Evolutionary conservation across 2,797 vertebrate species (phyloP).

Genomic region (Bucorvus abyssinicus): DNA sequence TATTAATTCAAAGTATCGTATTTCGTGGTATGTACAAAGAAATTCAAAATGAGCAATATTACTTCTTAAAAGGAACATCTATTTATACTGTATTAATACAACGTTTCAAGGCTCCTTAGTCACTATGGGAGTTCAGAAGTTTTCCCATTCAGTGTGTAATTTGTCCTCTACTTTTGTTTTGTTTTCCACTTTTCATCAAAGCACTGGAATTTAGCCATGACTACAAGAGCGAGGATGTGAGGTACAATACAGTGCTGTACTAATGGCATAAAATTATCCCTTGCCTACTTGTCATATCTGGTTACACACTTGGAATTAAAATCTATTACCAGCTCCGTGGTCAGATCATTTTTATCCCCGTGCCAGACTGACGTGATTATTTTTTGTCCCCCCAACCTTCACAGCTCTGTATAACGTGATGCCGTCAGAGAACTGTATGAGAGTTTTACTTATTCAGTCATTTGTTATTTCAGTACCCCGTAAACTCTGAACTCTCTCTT

Average conservation of each 20-base stretch:
- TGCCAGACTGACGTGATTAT: background rate
- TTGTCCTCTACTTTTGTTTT: background rate
- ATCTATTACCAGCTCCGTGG: background rate
- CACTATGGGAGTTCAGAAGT: background rate
- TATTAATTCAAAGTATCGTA: background rate
- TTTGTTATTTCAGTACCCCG: background rate
- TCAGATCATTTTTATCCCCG: background rate
- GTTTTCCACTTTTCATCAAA: conserved; percentile 11
- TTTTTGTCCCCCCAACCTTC: background rate
- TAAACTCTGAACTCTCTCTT: background rate
- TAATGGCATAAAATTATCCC: background rate
- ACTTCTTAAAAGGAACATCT: background rate
- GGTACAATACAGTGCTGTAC: background rate
- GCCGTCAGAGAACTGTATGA: background rate
- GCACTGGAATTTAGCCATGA: background rate
- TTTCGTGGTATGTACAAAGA: background rate
- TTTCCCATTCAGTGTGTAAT: background rate
- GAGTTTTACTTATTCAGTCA: background rate
- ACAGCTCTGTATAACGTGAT: background rate
- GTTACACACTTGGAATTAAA: background rate
- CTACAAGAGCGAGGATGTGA: background rate
- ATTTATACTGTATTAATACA: background rate
- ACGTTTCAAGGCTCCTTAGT: background rate
- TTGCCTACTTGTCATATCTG: background rate
- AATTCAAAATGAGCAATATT: background rate